Percentiles rank a stretch among this genome's conserved stretches.
phyloP scores from a whole-genome alignment of 2,797 vertebrate species.

The Rhinichthys osculus region DNA sequence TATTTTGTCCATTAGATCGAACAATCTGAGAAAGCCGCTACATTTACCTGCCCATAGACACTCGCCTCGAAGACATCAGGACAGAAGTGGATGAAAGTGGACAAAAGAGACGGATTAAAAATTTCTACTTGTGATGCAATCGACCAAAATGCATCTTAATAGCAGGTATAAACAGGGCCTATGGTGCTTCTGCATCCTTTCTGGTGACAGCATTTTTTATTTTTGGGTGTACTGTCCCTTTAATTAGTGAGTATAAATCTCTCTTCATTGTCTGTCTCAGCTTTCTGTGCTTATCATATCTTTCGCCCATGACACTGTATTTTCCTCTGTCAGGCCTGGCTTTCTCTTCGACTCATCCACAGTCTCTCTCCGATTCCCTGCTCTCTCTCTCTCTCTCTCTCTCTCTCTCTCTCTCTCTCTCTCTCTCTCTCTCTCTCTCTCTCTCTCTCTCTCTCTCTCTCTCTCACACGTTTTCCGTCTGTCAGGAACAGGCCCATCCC shows the following conservation, averaged over 20 bases:
- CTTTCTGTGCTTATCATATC: neutral
- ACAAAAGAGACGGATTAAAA: too few relatives aligned
- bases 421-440: slow-evolving; percentile 38
- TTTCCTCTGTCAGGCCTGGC: neutral
- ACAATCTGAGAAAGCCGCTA: too few relatives aligned
- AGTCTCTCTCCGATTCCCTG: slow-evolving; percentile 20
- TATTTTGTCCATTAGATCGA: too few relatives aligned
- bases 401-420: too few relatives aligned
- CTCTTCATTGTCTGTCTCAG: neutral
- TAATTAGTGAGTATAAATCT: slow-evolving; percentile 54
- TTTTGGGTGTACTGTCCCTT: slow-evolving; percentile 27
- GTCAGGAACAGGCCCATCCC: slow-evolving; percentile 60
- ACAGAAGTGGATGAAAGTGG: too few relatives aligned
- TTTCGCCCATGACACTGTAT: neutral
- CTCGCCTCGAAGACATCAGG: too few relatives aligned
- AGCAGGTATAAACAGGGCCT: too few relatives aligned
- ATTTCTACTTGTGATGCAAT: too few relatives aligned
- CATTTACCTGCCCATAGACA: too few relatives aligned
- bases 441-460: slow-evolving; percentile 4
- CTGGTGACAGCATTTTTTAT: neutral
- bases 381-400: too few relatives aligned
- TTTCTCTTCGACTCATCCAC: neutral
- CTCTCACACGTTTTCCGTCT: slow-evolving; percentile 1
- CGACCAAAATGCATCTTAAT: too few relatives aligned
- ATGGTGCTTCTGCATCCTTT: too few relatives aligned